Base-by-base conservation (phyloP, 2,113 vertebrate species). In the Oplegnathus fasciatus region DNA sequence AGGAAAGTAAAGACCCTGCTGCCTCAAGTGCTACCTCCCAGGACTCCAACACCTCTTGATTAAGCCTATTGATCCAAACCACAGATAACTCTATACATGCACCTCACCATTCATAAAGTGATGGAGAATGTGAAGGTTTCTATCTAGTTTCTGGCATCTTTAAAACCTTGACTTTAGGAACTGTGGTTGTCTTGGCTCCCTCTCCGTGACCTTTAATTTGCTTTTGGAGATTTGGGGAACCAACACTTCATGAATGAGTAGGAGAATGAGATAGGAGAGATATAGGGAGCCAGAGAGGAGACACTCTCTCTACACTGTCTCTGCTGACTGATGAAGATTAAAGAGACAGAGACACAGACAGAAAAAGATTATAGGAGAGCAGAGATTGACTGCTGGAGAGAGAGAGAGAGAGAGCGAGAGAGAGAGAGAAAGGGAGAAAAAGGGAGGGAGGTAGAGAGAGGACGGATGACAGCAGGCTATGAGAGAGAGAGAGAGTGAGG, bases 291-390 rank as follows among this genome's bases (percentile, higher is more conserved):
- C 82, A 87, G 86, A 91, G 86, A 89, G 86, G 86, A 91, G 86
- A 89, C 79, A 44, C 89, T 88, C 82, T 87, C 86, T 78, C 64
- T 44, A 26, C 82, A 55, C 85, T 89, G 88, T 71, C 75, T 88
- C 80, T 92, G 93, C 88, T 90, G 88, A 94, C 91, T 90, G 94
- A 91, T 90, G 92, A 83, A 92, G 93, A 95, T 95, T 94, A 93
- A 89, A 94, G 88, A 89, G 88, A 93, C 84, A 88, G 79, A 83
- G 82, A 91, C 83, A 87, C 73, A 88, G 61, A 83, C 66, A 85
- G 75, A 78, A 82, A 62, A 94, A 97, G 96, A 97, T 96, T 96
- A 92, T 86, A 89, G 80, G 86, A 80, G 82, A 74, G 86, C 81
- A 86, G 85, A 92, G 89, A 91, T 90, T 92, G 88, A 91, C 82